Base-by-base conservation (phyloP, 1,140 invertebrate species). In the Rhopalosiphum padi region DNA sequence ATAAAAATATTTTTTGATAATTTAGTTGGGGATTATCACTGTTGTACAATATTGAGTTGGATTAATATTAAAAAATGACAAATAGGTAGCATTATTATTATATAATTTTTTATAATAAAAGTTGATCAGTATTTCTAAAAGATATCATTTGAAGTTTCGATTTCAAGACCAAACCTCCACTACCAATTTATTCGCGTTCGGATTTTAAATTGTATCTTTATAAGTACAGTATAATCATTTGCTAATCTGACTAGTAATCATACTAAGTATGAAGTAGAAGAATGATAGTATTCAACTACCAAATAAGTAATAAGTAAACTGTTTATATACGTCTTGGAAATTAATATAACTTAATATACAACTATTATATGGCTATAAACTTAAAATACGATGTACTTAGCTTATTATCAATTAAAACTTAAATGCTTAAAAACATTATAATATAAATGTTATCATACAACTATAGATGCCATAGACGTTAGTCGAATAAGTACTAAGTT, bases 361-460 rank as follows among this genome's bases (percentile, higher is more conserved):
- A 30, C 7, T 25, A 55, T 8, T 8, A 30, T 25, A 22, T 23
- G 23, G 60, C 15, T 77, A n/a, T n/a, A 68, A 15, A 15, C 25
- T 60, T 60, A 15, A 60, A 60, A 30, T n/a, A 68, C 30, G 4
- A 77, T 30, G n/a, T n/a, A 77, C 30, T n/a, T 1, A 51, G 21
- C 21, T 77, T 77, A 4, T 77, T 77, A 77, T 77, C 30, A 77
- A 68, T 60, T 60, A 60, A 77, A 7, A 77, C 15, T n/a, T 77
- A 77, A n/a, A 77, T n/a, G n/a, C n/a, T 68, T 77, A 77, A 77
- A n/a, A 77, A 77, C 60, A 77, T n/a, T 35, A n/a, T 35, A 68
- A 30, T 30, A 77, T 5, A 77, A n/a, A 77, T 77, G 15, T 77
- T 77, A 77, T 77, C 30, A 77, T 77, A 18, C 4, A 77, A 77